Evolutionary conservation across 2,113 vertebrate genomes (phyloP), one percentile per base, ranked within the genome.

Genomic region (Ochotona curzoniae): DNA sequence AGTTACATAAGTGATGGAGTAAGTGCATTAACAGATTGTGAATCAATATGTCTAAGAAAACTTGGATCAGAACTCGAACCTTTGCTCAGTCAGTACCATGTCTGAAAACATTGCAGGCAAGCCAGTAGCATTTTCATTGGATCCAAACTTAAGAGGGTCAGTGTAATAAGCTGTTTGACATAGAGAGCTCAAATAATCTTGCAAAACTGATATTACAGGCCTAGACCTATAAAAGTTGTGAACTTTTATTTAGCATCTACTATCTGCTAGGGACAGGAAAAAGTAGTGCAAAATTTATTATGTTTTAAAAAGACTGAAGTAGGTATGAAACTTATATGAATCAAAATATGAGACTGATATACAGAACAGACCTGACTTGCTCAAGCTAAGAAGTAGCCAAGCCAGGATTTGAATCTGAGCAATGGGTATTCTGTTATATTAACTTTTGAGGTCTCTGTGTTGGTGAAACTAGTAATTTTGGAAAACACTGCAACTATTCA

Each of bases 91-190:
- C 80, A 94, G 73, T 84, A 75, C 12, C 35, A 69, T 74, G 60
- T 93, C 80, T 95, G 61, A 89, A 87, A 95, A 93, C 90, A 80
- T 51, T 75, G 78, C 66, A 95, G 89, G 63, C 71, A 96, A 80
- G 76, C 54, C 87, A 93, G 95, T 93, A 91, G 81, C 57, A 74
- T 95, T 93, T 95, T 95, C 74, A 94, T 89, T 87, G 89, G 94
- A 63, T 78, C 57, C 89, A 54, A 78, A 93, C 73, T 91, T 95
- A 87, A 54, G 26, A 90, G 51, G 90, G 89, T 93, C 83, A 84
- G 47, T 96, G 84, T 95, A 93, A 96, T 92, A 90, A 91, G 66
- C 73, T 71, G 11, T 71, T 76, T 93, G 82, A 87, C 60, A 94
- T 47, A 85, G 64, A 93, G 54, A 20, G 28, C 66, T 95, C 78